Conservation (phyloP, 1,140 invertebrate species). For the Aphelenchoides avenae region DNA sequence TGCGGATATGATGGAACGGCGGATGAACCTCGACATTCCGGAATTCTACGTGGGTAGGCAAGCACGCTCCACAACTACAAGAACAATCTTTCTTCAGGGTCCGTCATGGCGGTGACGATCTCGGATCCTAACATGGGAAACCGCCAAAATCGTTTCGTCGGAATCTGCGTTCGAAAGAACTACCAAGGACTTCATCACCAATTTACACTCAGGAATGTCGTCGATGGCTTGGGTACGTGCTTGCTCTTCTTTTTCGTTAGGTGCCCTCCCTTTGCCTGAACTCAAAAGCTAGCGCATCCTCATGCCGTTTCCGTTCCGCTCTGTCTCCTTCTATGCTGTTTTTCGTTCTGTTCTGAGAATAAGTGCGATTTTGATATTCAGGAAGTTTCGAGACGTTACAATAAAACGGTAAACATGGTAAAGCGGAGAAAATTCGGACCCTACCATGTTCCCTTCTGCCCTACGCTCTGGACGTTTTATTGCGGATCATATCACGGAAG, state of each 20-base stretch:
- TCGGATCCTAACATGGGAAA: constrained; percentile 79
- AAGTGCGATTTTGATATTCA: constrained; percentile 10
- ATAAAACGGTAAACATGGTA: too few relatives aligned
- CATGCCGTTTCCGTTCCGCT: too few relatives aligned
- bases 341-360: constrained; percentile 10
- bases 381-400: too few relatives aligned
- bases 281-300: too few relatives aligned
- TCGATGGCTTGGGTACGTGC: constrained; percentile 74
- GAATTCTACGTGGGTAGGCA: constrained; percentile 90
- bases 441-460: too few relatives aligned
- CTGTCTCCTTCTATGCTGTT: too few relatives aligned
- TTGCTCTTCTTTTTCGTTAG: too few relatives aligned
- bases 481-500: too few relatives aligned
- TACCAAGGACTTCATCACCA: constrained; percentile 74
- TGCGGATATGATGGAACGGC: constrained; percentile 82
- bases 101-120: constrained; percentile 82
- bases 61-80: too few relatives aligned
- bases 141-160: constrained; percentile 84
- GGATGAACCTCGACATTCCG: constrained; percentile 78
- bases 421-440: too few relatives aligned
- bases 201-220: constrained; percentile 84
- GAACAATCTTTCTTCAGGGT: constrained; percentile 68
- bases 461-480: too few relatives aligned
- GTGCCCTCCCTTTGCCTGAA: too few relatives aligned
- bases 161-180: constrained; percentile 84